Conservation (phyloP, 1,140 invertebrate species). For the Eriosoma lanigerum region DNA sequence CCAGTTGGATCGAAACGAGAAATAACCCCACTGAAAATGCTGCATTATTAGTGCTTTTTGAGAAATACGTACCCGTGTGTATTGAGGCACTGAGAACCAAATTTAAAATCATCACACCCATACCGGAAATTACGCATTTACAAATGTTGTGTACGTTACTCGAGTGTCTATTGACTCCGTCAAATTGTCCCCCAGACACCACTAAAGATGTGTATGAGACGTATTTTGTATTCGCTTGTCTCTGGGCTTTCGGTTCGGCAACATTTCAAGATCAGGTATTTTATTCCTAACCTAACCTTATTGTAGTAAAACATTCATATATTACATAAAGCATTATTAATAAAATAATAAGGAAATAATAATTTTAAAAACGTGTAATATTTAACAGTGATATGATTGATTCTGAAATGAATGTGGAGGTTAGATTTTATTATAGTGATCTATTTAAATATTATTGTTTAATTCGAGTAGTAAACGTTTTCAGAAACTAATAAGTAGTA, state of each 20-base stretch:
- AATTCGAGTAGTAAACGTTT: too few species aligned
- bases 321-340: too few species aligned
- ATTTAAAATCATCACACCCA: slow-evolving; percentile 89
- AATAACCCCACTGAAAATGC: slow-evolving; percentile 72
- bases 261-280: slow-evolving; percentile 80
- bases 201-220: slow-evolving; percentile 92
- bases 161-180: slow-evolving; percentile 79
- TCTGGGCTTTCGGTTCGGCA: slow-evolving; percentile 93
- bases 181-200: slow-evolving; percentile 79
- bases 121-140: slow-evolving; percentile 87
- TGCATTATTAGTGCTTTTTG: slow-evolving; percentile 84
- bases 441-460: too few species aligned
- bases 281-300: too few species aligned
- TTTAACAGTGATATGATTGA: too few species aligned
- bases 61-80: slow-evolving; percentile 89
- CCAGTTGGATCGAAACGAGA: slow-evolving; percentile 89
- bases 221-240: slow-evolving; percentile 87
- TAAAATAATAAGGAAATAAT: too few species aligned
- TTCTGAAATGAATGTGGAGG: too few species aligned
- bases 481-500: too few species aligned
- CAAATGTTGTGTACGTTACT: slow-evolving; percentile 88
- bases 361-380: too few species aligned
- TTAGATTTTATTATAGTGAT: too few species aligned
- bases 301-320: too few species aligned
- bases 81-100: slow-evolving; percentile 75